Conservation (phyloP, 2,888 invertebrate genomes). For the Neelides folsomi region DNA sequence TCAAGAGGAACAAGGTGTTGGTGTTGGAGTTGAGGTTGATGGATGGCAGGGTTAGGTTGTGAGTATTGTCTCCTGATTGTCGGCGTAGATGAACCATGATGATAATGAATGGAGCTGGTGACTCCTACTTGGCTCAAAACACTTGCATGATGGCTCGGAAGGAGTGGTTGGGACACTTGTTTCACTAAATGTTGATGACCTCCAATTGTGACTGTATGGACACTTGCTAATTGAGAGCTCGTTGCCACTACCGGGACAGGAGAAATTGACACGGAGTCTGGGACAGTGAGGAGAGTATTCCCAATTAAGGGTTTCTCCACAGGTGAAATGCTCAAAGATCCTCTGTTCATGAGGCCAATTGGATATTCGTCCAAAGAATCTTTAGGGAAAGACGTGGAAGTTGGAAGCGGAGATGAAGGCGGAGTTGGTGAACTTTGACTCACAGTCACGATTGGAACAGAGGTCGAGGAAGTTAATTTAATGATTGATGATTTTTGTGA, state of each 20-base stretch:
- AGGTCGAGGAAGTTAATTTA: constrained; percentile 1
- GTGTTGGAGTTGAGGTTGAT: constrained; percentile 69
- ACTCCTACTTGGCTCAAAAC: no score
- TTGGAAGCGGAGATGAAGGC: constrained; percentile 25
- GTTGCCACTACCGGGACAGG: background rate
- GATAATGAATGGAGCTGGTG: background rate
- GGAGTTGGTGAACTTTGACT: constrained; percentile 32
- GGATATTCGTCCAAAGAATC: background rate
- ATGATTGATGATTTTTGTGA: no score
- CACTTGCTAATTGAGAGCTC: background rate
- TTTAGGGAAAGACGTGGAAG: background rate
- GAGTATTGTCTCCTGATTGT: constrained; percentile 29
- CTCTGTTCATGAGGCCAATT: background rate
- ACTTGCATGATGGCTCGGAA: constrained; percentile 18
- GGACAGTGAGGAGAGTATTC: background rate
- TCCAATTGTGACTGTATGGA: constrained; percentile 2
- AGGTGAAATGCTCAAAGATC: background rate
- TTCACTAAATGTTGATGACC: constrained; percentile 23
- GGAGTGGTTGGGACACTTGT: constrained; percentile 27
- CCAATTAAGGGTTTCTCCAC: background rate
- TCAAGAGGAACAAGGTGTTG: constrained; percentile 64
- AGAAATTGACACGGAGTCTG: background rate
- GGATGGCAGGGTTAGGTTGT: constrained; percentile 36
- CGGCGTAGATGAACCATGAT: no score
- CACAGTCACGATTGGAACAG: constrained; percentile 31